Evolutionary conservation across 2,797 vertebrate genomes (phyloP), one percentile per base, ranked within the genome.

Genomic region (Channa striata): DNA sequence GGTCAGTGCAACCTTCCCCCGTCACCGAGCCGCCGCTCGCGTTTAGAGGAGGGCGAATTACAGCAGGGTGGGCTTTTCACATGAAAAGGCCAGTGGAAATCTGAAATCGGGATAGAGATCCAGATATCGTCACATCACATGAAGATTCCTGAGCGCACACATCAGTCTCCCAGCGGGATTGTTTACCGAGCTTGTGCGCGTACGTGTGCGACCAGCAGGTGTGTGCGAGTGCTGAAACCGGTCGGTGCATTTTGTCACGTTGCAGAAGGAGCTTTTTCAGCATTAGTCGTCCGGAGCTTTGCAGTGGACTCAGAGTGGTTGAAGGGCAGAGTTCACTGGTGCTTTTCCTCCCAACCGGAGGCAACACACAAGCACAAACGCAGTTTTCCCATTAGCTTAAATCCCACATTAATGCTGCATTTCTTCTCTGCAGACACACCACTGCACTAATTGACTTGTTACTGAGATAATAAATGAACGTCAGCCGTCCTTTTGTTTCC

Each of bases 101-200:
- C 86, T 89, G 82, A 87, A 89, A 78, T 77, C 82, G 83, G 77
- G 59, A 62, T 47, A 42, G 39, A 68, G 11, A 77, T 78, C 34
- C 80, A 89, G 82, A 90, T 90, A 86, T 90, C 74, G 69, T 87
- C 91, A 88, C 89, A 86, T 92, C 85, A 87, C 85, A 87, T 89
- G 87, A 86, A 87, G 84, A 92, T 92, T 90, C 87, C 83, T 86
- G 73, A 56, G 43, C 12, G 17, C 77, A 46, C 59, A 62, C 81
- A 89, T 89, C 83, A 87, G 78, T 85, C 83, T 85, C 58, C 81
- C 85, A 75, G 25, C 72, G 33, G 52, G 36, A 36, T 39, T 51
- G 72, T 71, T 61, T 64, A 58, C 67, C 14, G 47, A n/a, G n/a
- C n/a, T n/a, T 46, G 70, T 74, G 49, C 52, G 62, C 50, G 44